These are phyloP conservation scores for Lithophane leautieri DNA, from an alignment of 2,888 invertebrate genomes.

Conservation along the genomic window DNA sequence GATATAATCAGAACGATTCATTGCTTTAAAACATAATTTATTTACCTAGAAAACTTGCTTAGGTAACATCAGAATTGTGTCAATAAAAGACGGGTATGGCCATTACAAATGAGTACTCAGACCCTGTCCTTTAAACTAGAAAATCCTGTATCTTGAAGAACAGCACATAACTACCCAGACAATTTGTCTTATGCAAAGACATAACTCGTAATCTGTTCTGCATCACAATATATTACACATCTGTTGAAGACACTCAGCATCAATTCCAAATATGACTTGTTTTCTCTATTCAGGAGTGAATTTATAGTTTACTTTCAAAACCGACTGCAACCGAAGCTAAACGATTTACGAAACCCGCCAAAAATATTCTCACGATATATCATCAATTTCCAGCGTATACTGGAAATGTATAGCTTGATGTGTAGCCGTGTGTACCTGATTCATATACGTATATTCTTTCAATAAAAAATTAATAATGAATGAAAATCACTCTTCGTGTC, in stretches of 20 bases:
- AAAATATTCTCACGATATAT: constrained; percentile 45
- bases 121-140: too few relatives aligned
- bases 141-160: background rate
- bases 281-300: background rate
- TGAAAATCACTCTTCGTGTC: background rate
- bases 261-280: constrained; percentile 1
- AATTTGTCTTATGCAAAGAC: background rate
- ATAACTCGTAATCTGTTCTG: background rate
- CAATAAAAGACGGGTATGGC: too few relatives aligned
- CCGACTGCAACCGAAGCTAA: background rate
- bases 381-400: too few relatives aligned
- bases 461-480: too few relatives aligned
- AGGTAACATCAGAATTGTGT: too few relatives aligned
- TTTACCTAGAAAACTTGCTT: too few relatives aligned
- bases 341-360: constrained; percentile 8
- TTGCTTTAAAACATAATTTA: background rate
- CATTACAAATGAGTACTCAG: too few relatives aligned
- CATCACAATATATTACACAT: constrained; percentile 1
- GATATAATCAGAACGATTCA: background rate
- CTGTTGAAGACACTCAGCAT: constrained; percentile 18
- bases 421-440: too few relatives aligned
- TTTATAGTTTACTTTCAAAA: background rate
- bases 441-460: too few relatives aligned
- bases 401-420: too few relatives aligned
- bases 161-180: background rate